Evolutionary conservation across 1,140 invertebrate species (phyloP).

Genomic region (Cyclina sinensis): DNA sequence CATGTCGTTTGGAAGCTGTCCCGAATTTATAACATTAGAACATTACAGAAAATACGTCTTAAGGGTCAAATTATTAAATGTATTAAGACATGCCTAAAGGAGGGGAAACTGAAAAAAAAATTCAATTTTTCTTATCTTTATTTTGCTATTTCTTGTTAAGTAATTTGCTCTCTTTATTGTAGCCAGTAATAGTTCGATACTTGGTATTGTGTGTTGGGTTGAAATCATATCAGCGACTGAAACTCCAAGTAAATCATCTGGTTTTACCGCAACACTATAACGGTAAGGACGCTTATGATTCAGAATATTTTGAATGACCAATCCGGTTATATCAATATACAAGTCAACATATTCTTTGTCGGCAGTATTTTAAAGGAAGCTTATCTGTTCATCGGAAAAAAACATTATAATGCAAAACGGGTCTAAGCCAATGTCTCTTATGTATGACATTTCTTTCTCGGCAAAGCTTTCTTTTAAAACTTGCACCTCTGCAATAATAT

Average conservation of each 20-base stretch:
- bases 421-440: constrained; percentile 2
- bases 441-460: not conserved
- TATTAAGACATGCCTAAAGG: too few relatives aligned
- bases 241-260: not conserved
- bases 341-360: not conserved
- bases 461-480: not conserved
- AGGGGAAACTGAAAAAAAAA: too few relatives aligned
- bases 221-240: not conserved
- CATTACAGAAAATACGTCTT: too few relatives aligned
- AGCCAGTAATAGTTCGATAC: too few relatives aligned
- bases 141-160: too few relatives aligned
- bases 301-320: not conserved
- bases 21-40: too few relatives aligned
- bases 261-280: not conserved
- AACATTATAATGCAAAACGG: not conserved
- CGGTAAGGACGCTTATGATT: not conserved
- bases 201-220: not conserved
- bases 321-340: not conserved
- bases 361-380: not conserved
- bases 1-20: too few relatives aligned
- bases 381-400: constrained; percentile 1
- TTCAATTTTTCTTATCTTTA: too few relatives aligned
- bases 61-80: too few relatives aligned
- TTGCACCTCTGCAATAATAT: not conserved
- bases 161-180: too few relatives aligned